These are phyloP conservation scores for Ceratina japonica DNA, from an alignment of 1,140 invertebrate genomes.

Conservation along the genomic window DNA sequence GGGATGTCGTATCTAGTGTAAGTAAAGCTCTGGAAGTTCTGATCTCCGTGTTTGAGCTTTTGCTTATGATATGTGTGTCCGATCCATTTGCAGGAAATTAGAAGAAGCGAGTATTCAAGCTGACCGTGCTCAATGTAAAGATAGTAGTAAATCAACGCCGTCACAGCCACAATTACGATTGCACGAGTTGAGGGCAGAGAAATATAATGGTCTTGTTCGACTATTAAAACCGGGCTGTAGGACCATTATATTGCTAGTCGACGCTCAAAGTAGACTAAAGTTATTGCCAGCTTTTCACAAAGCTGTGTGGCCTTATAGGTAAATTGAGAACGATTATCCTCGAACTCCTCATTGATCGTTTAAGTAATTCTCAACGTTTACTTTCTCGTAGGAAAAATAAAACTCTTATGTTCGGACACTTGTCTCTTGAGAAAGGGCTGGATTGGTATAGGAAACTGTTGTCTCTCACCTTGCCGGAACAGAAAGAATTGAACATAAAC, in stretches of 20 bases:
- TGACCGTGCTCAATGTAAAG: conserved; percentile 77
- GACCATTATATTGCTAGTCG: conserved; percentile 94
- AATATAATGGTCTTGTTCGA: conserved; percentile 96
- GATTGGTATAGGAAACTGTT: conserved; percentile 95
- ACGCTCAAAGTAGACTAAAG: conserved; percentile 91
- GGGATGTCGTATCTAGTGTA: conserved; percentile 94
- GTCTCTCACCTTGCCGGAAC: conserved; percentile 89
- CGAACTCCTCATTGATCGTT: not conserved
- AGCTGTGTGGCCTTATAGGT: conserved; percentile 97
- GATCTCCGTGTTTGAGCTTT: not conserved
- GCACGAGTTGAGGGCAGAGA: conserved; percentile 96
- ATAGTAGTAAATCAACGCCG: conserved; percentile 74
- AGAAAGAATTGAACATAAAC: conserved; percentile 93
- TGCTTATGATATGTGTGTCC: not conserved
- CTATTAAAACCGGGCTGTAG: conserved; percentile 96
- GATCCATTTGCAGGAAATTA: conserved; percentile 81
- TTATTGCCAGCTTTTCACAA: conserved; percentile 95
- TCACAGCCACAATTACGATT: conserved; percentile 87
- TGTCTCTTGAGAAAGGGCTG: conserved; percentile 94
- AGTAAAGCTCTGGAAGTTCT: conserved; percentile 67
- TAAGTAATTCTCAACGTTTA: not conserved
- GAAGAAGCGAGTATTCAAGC: conserved; percentile 90
- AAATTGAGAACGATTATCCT: conserved; percentile 39
- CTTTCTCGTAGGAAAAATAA: conserved; percentile 86
- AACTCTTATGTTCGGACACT: conserved; percentile 95